These are phyloP conservation scores for Halichoerus grypus DNA, from an alignment of 2,113 vertebrate genomes.

Conservation along the genomic window DNA sequence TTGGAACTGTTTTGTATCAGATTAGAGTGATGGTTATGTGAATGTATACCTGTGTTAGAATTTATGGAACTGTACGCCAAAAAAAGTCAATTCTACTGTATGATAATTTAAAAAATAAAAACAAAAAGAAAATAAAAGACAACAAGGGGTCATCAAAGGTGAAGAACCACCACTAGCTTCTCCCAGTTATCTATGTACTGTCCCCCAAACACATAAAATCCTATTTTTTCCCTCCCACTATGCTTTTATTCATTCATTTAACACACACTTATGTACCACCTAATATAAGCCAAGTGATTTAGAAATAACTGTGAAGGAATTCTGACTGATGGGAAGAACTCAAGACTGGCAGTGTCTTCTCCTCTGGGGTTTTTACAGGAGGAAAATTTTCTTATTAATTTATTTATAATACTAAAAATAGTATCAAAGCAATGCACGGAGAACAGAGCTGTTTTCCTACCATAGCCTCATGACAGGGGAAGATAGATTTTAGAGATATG, in stretches of 20 bases:
- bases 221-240: not conserved
- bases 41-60: not conserved
- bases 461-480: not conserved
- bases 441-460: not conserved
- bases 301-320: slow-evolving; percentile 33
- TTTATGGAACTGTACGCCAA: not conserved
- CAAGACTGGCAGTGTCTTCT: not conserved
- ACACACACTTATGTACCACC: not conserved
- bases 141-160: not conserved
- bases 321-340: not conserved
- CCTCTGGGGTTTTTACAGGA: not conserved
- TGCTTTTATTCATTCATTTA: not conserved
- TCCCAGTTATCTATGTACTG: not conserved
- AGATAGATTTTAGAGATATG: not conserved
- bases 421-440: not conserved
- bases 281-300: not conserved
- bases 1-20: not conserved
- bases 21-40: not conserved
- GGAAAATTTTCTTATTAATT: not conserved
- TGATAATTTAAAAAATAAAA: not conserved
- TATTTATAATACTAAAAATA: not conserved
- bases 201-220: not conserved
- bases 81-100: not conserved
- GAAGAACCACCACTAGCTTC: not conserved
- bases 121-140: not conserved